These are phyloP conservation scores for Apolygus lucorum DNA, from an alignment of 1,140 invertebrate species.

Conservation along the genomic window DNA sequence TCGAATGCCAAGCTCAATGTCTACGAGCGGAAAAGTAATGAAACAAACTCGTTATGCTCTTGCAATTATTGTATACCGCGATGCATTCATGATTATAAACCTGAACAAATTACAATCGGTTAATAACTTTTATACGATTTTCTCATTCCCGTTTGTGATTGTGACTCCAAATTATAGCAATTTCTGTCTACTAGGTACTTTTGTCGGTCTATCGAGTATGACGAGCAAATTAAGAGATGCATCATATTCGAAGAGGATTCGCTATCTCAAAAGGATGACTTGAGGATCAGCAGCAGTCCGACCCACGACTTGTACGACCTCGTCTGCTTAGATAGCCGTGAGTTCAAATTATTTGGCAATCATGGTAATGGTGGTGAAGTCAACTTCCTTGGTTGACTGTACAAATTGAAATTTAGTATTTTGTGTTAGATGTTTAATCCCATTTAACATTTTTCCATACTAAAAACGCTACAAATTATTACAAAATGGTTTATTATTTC, in stretches of 20 bases:
- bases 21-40: slow-evolving; percentile 65
- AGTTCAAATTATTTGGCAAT: too few relatives aligned
- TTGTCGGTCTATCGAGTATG: slow-evolving; percentile 81
- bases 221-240: slow-evolving; percentile 73
- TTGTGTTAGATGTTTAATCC: neutral
- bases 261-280: slow-evolving; percentile 72
- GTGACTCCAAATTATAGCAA: too few relatives aligned
- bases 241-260: slow-evolving; percentile 83
- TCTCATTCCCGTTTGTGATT: too few relatives aligned
- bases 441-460: slow-evolving; percentile 9
- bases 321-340: slow-evolving; percentile 76
- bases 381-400: too few relatives aligned
- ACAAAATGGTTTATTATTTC: too few relatives aligned
- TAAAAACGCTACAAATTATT: too few relatives aligned
- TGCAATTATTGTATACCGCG: too few relatives aligned
- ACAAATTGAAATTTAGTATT: slow-evolving; percentile 1
- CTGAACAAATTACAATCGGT: too few relatives aligned
- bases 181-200: slow-evolving; percentile 69
- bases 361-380: too few relatives aligned
- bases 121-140: too few relatives aligned
- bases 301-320: slow-evolving; percentile 77
- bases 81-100: too few relatives aligned
- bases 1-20: slow-evolving; percentile 74
- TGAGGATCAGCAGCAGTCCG: slow-evolving; percentile 66
- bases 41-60: too few relatives aligned